phyloP scores from a whole-genome alignment of 2,888 invertebrate species.

The Drepanosiphum platanoidis region DNA sequence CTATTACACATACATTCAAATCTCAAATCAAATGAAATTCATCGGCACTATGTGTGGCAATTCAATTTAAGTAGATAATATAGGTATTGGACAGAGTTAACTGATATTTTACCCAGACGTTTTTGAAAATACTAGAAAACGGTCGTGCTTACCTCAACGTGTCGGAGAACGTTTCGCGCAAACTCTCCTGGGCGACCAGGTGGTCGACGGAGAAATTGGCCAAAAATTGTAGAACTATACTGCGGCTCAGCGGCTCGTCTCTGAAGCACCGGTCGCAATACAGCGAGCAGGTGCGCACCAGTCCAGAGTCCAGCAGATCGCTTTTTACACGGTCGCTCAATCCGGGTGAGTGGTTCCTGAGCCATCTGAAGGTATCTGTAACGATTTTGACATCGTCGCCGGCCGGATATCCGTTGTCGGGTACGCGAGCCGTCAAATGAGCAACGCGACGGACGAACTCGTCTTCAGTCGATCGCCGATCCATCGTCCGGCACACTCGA shows the following conservation, averaged over 20 bases:
- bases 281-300: slow-evolving; percentile 6
- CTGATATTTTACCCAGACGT: no score
- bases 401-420: background rate
- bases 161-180: background rate
- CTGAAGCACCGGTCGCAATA: slow-evolving; percentile 14
- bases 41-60: no score
- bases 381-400: background rate
- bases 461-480: background rate
- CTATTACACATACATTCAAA: no score
- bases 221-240: slow-evolving; percentile 45
- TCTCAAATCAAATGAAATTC: no score
- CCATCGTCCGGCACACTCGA: background rate
- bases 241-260: background rate
- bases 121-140: no score
- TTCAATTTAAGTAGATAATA: no score
- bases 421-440: background rate
- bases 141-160: slow-evolving; percentile 18
- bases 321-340: background rate
- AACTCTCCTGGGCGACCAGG: background rate
- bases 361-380: slow-evolving; percentile 31
- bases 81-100: no score
- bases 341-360: background rate
- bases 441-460: background rate
- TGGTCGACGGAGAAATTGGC: slow-evolving; percentile 26
- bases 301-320: background rate